phyloP scores from a whole-genome alignment of 2,113 vertebrate species.

The Melanerpes formicivorus region DNA sequence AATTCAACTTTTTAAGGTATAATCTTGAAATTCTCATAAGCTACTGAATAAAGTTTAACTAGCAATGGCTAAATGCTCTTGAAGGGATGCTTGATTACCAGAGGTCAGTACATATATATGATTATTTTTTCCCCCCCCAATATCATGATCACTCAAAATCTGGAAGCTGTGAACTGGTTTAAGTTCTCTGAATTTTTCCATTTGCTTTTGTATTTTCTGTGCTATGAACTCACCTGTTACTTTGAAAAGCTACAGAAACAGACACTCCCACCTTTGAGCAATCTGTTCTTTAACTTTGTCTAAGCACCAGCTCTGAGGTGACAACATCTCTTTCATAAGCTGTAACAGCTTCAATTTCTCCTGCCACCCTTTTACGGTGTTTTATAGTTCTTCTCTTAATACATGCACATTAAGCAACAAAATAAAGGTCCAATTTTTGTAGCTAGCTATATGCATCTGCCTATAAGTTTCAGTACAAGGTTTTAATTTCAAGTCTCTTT shows the following conservation, averaged over 20 bases:
- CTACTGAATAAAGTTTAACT: not conserved
- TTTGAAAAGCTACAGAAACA: not conserved
- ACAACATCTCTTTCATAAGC: not conserved
- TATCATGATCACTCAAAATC: not conserved
- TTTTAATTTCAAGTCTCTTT: not conserved
- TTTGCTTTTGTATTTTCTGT: not conserved
- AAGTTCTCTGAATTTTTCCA: not conserved
- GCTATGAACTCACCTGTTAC: not conserved
- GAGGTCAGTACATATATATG: not conserved
- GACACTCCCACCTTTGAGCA: not conserved
- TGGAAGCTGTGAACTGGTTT: not conserved
- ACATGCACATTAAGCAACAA: not conserved
- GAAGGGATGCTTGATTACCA: not conserved
- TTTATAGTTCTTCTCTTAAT: not conserved
- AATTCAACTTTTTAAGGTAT: not conserved
- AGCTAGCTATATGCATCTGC: not conserved
- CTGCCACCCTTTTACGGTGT: not conserved
- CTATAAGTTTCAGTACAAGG: not conserved
- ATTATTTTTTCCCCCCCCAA: not conserved
- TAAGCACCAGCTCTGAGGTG: not conserved
- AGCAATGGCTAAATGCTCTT: not conserved
- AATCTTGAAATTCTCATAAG: not conserved
- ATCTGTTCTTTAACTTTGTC: not conserved
- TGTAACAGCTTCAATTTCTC: not conserved
- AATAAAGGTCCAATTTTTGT: not conserved